phyloP scores from a whole-genome alignment of 2,113 vertebrate species.

The Macaca mulatta region DNA sequence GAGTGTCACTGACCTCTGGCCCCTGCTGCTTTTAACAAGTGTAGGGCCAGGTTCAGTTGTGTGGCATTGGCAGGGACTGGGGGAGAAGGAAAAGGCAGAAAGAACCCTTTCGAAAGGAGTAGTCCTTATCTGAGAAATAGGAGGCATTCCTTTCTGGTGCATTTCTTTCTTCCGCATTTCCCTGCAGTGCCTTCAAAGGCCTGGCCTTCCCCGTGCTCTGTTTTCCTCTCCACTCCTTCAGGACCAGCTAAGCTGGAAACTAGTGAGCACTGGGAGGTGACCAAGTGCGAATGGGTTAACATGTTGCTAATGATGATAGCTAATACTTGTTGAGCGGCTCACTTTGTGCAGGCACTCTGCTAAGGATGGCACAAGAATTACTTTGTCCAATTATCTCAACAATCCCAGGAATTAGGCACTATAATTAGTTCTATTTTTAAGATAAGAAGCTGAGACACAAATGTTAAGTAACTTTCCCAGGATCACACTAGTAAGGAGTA shows the following conservation, averaged over 20 bases:
- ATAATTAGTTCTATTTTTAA: not conserved
- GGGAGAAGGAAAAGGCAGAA: not conserved
- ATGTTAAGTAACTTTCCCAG: not conserved
- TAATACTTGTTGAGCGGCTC: not conserved
- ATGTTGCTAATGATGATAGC: not conserved
- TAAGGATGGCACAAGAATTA: not conserved
- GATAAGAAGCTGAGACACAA: not conserved
- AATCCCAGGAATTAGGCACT: not conserved
- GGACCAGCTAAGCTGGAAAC: not conserved
- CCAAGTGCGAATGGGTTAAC: not conserved
- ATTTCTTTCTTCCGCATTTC: not conserved
- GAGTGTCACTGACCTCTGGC: not conserved
- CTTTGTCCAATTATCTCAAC: not conserved
- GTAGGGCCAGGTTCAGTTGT: not conserved
- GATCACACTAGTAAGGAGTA: not conserved
- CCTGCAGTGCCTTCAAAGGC: fast-evolving
- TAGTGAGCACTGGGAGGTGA: not conserved
- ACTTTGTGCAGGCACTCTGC: not conserved
- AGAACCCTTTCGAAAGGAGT: not conserved
- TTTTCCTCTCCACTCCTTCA: not conserved
- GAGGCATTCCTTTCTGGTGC: not conserved
- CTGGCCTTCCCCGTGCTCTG: not conserved
- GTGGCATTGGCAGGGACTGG: not conserved
- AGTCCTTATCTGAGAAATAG: not conserved
- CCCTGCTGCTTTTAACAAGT: not conserved